Evolutionary conservation across 2,113 vertebrate genomes (phyloP), one percentile per base, ranked within the genome.

Genomic region (Bambusicola thoracicus): DNA sequence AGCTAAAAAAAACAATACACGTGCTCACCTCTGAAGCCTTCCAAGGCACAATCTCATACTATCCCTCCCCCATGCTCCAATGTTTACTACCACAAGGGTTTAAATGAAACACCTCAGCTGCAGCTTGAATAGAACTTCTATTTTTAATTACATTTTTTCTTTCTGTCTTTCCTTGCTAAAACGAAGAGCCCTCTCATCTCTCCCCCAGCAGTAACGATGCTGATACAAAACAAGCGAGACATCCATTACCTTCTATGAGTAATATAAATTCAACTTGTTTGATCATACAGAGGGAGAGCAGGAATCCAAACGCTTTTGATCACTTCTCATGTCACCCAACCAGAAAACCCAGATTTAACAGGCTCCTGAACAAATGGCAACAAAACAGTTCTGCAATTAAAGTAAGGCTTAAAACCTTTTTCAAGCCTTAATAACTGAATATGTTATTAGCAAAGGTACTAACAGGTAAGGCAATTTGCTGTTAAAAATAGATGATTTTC

Each of bases 401-500:
- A 94, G 65, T 30, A 8, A 74, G 36, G 38, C 46, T 94, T 81
- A 61, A 87, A 85, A 72, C 19, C 4, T 63, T 66, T 88, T 87
- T 48, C 34, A 78, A 68, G 63, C 36, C 55, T 90, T 95, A 92
- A 61, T 62, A 96, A 61, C 41, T 15, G 21, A 78, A 89, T 81
- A 46, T 13, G 48, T 36, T 88, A 81, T 72, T 85, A 89, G 66
- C 19, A 58, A 14, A 92, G 76, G 63, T 74, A 86, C 61, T 77
- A 91, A 65, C 20, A 91, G 70, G 80, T 61, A 92, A 87, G 55
- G 82, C 83, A 90, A 68, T 65, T 4, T 90, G 43, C 62, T 95
- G 79, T 92, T 72, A 96, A 95, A 96, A 96, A 94, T 82, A 70
- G 22, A 96, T 93, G 21, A 78, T 90, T 88, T 92, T 81, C 75